Conservation (phyloP, 2,113 vertebrate species). For the Aleadryas rufinucha region DNA sequence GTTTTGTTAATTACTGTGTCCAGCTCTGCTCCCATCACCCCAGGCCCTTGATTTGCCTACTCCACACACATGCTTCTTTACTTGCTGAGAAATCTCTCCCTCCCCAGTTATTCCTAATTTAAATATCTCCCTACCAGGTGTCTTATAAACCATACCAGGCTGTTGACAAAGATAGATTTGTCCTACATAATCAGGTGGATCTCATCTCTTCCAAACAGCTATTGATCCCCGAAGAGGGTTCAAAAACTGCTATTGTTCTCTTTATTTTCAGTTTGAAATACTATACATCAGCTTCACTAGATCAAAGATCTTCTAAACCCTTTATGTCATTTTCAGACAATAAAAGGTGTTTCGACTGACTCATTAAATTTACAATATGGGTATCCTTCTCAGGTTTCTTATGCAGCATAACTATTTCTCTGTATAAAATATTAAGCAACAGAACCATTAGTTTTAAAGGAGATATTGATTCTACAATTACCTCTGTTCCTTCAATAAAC, state of each 20-base stretch:
- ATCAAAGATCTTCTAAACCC: not conserved
- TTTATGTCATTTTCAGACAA: not conserved
- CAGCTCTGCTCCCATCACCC: not conserved
- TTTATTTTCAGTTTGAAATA: not conserved
- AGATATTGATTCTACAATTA: slow-evolving; percentile 8
- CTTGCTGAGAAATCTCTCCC: not conserved
- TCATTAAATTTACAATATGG: slow-evolving; percentile 1
- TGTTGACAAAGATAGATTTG: not conserved
- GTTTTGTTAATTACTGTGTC: not conserved
- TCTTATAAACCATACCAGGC: not conserved
- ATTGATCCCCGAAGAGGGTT: not conserved
- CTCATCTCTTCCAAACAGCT: not conserved
- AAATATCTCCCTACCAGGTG: not conserved
- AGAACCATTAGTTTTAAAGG: not conserved
- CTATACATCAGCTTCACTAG: not conserved
- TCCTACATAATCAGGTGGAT: not conserved
- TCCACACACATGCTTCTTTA: not conserved
- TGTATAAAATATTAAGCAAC: slow-evolving; percentile 25
- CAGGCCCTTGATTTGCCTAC: not conserved
- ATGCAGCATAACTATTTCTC: not conserved
- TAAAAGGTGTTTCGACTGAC: not conserved
- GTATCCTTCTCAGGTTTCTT: not conserved
- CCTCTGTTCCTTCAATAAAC: not conserved
- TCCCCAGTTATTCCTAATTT: not conserved
- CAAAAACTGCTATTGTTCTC: not conserved